Conservation (phyloP, 1,140 invertebrate genomes). For the Homarus americanus region DNA sequence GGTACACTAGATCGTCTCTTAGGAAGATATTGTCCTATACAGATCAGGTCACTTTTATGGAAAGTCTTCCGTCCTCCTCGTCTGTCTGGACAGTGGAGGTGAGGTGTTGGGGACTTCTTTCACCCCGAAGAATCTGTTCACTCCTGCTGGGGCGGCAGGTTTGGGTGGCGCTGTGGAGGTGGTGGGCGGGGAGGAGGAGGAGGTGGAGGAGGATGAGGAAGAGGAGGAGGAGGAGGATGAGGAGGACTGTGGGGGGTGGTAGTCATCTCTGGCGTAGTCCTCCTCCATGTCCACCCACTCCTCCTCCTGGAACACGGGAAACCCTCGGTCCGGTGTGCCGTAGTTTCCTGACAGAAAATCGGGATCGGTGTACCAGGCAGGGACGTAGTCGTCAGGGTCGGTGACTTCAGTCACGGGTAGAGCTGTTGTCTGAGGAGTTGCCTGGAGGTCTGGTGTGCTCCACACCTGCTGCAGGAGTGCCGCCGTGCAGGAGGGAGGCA, state of each 20-base stretch:
- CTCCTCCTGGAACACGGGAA: constrained; percentile 49
- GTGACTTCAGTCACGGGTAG: not conserved
- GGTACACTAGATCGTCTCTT: no score
- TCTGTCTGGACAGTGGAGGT: not conserved
- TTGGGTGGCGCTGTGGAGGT: not conserved
- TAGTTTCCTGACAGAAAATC: constrained; percentile 53
- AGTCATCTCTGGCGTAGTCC: constrained; percentile 3
- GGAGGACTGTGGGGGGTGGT: no score
- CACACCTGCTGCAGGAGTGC: constrained; percentile 28
- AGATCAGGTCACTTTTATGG: no score
- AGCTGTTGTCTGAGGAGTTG: not conserved
- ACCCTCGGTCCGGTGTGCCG: constrained; percentile 43
- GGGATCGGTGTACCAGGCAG: constrained; percentile 50
- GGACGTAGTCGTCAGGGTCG: not conserved
- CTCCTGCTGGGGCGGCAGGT: not conserved
- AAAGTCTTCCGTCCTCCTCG: not conserved
- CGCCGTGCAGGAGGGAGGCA: constrained; percentile 46
- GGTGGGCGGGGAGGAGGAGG: not conserved
- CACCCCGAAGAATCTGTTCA: constrained; percentile 6
- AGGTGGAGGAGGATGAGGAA: no score
- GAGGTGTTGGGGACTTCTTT: not conserved
- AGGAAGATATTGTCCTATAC: no score
- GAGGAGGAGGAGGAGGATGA: not conserved
- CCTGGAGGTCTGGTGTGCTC: not conserved
- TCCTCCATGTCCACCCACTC: constrained; percentile 55